Base-by-base conservation (phyloP, 2,113 vertebrate genomes). In the Thryonomys swinderianus region DNA sequence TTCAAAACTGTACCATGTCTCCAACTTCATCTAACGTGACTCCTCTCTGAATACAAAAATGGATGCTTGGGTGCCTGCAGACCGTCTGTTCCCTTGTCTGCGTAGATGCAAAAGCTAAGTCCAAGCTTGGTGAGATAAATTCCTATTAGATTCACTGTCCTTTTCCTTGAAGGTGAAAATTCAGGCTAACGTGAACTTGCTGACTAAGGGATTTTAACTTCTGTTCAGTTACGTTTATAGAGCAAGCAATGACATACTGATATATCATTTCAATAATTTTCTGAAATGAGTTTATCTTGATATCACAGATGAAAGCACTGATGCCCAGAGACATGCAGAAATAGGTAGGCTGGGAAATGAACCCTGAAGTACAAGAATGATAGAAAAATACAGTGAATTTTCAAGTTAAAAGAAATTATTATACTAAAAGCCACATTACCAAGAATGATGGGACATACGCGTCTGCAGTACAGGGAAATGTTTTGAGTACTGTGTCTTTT, bases 281-380 rank as follows among this genome's bases (percentile, higher is more conserved):
- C 37, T 76, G 59, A 84, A 61, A 71, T 55, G 25, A 92, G 37
- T 73, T 61, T 64, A 69, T 48, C 37, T 14, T 10, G 5, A 12
- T 90, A 71, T 94, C 66, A 66, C 13, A 73, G 76, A 66, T 57
- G n/a, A 93, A 85, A n/a, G 20, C 59, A 81, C 48, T 42, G 55
- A 93, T 76, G 2, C 21, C 80, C 67, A 85, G 79, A 90, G 30
- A 83, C 42, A 5, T 66, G n/a, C 64, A 32, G 9, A 92, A 73
- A 10, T 30, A 42, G 5, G 1, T 12, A 85, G 45, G 14, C 37
- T 88, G 64, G 69, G 78, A 85, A 79, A 0, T 37, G 42, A 93
- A 82, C 2, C 48, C 62, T 4, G 2, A 42, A 84, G 21, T 69
- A 45, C 53, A 32, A 84, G 21, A 23, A 2, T 27, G 40, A 45